phyloP scores from a whole-genome alignment of 2,888 invertebrate species.

The Drosophila birchii region DNA sequence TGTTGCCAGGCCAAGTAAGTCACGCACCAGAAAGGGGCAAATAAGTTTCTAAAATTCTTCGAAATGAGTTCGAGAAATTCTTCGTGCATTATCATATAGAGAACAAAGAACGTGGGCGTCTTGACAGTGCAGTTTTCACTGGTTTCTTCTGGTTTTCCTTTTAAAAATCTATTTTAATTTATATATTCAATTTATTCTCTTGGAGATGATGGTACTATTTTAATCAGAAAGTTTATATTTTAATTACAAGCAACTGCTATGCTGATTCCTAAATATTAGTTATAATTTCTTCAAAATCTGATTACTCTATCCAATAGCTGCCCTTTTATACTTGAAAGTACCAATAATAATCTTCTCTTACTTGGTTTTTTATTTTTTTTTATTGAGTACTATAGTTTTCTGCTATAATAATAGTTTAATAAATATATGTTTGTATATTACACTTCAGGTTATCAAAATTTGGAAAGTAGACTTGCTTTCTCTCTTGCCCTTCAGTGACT shows the following conservation, averaged over 20 bases:
- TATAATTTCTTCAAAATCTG: background rate
- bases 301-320: background rate
- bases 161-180: background rate
- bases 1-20: slow-evolving; percentile 19
- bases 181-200: background rate
- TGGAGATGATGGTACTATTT: background rate
- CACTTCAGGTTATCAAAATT: background rate
- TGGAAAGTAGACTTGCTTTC: background rate
- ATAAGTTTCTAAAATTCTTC: slow-evolving; percentile 15
- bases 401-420: background rate
- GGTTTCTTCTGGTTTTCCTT: background rate
- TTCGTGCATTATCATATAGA: background rate
- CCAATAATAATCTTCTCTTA: background rate
- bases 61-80: background rate
- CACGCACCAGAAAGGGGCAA: background rate
- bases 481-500: slow-evolving; percentile 61
- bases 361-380: background rate
- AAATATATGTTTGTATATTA: background rate
- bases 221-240: no score
- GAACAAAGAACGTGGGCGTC: background rate
- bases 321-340: no score
- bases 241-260: no score
- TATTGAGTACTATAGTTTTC: background rate
- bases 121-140: background rate
- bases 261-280: background rate